Conservation (phyloP, 2,113 vertebrate genomes). For the Caracal caracal region DNA sequence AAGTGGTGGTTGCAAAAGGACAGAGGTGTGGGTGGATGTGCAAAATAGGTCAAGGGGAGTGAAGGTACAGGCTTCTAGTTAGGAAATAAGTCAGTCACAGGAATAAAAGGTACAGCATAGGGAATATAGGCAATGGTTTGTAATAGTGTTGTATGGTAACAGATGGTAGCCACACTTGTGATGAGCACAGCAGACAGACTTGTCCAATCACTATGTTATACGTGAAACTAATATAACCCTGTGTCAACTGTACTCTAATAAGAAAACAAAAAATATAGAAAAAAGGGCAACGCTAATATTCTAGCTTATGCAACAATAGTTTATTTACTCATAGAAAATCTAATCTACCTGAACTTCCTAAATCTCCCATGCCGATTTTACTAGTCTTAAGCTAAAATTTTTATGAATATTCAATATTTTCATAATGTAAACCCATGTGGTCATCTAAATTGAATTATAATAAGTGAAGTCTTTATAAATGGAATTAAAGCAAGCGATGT, state of each 20-base stretch:
- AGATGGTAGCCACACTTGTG: not conserved
- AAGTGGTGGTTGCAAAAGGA: not conserved
- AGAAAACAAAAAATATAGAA: not conserved
- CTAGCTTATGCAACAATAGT: not conserved
- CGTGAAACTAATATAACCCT: not conserved
- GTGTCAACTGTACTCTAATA: not conserved
- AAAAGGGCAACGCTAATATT: not conserved
- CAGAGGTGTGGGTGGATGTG: not conserved
- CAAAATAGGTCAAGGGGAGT: not conserved
- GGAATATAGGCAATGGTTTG: not conserved
- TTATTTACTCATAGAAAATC: not conserved
- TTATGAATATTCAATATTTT: conserved; percentile 1
- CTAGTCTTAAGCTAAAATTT: not conserved
- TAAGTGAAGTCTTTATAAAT: not conserved
- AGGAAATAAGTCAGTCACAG: not conserved
- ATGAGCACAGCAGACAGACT: not conserved
- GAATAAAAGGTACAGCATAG: not conserved
- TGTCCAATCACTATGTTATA: not conserved
- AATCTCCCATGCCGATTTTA: not conserved
- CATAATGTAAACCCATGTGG: not conserved
- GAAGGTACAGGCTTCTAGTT: not conserved
- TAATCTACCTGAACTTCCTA: conserved; percentile 1
- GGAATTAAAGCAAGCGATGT: not conserved
- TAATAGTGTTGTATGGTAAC: not conserved
- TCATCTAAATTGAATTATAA: conserved; percentile 13